Percentiles rank a stretch among this genome's conserved stretches.
These are phyloP conservation scores for Gastracanthus pulcherrimus DNA, from an alignment of 2,888 invertebrate genomes.

Conservation along the genomic window DNA sequence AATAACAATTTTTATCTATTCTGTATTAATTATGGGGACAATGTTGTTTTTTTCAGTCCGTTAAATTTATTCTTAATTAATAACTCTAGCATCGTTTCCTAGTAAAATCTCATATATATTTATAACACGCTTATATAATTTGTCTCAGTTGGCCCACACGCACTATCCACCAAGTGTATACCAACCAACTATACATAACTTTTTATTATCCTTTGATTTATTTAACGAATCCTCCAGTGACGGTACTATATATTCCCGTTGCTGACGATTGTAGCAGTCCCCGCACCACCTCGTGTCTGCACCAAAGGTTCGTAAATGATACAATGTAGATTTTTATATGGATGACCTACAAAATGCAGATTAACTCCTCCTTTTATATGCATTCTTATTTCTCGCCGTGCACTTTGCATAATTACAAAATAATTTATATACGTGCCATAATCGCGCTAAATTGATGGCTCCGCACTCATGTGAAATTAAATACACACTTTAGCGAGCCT, in stretches of 20 bases:
- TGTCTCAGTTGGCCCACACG: not conserved
- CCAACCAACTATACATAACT: too few species aligned
- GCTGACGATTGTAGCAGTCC: too few species aligned
- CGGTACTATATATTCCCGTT: too few species aligned
- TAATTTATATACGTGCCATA: not conserved
- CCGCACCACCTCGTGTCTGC: too few species aligned
- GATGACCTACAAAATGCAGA: not conserved
- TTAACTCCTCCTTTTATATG: too few species aligned
- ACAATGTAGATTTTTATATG: not conserved
- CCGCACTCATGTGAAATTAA: not conserved
- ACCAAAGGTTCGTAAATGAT: not conserved
- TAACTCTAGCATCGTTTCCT: not conserved
- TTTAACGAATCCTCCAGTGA: not conserved
- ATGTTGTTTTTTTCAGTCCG: not conserved
- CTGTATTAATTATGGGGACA: too few species aligned
- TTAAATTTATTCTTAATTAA: not conserved
- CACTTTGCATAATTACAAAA: not conserved
- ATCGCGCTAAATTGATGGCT: not conserved
- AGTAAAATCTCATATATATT: not conserved
- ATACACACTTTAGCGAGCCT: not conserved
- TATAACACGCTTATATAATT: not conserved
- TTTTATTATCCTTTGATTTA: conserved; percentile 11
- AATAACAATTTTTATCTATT: too few species aligned
- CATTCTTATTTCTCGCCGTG: too few species aligned
- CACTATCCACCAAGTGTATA: not conserved